These are phyloP conservation scores for mouse (Mus musculus) DNA, from an alignment of 2,113 vertebrate genomes.

Conservation along the genomic window GRCm39 chr16:88019001-88019500, in stretches of 20 bases:
- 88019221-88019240: neutral
- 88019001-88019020: neutral
- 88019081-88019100: constrained; percentile 36
- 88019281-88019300: neutral
- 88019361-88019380: neutral
- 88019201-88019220: neutral
- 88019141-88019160: constrained; percentile 23
- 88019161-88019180: neutral
- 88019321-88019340: accelerated
- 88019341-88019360: accelerated
- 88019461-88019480: neutral
- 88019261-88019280: neutral
- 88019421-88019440: neutral
- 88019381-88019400: neutral
- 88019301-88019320: neutral
- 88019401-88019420: neutral
- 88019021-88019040: neutral
- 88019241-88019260: neutral
- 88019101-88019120: neutral
- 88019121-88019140: neutral
- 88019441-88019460: neutral
- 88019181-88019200: neutral
- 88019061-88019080: neutral
- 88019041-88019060: neutral
- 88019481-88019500: neutral